Conservation (phyloP, 2,113 vertebrate genomes). For the Stigmatopora nigra region DNA sequence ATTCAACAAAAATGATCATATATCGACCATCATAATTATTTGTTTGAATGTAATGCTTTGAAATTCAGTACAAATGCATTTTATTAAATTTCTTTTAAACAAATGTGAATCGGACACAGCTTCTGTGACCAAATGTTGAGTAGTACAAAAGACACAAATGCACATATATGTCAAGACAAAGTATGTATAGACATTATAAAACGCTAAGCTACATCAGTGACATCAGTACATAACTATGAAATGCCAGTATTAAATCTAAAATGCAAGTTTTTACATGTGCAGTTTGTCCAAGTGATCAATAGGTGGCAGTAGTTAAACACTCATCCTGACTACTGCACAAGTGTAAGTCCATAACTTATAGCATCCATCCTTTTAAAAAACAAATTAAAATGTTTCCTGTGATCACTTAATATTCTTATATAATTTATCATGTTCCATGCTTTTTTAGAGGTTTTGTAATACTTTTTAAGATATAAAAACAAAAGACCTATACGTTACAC, state of each 20-base stretch:
- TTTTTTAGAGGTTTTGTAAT: conserved; percentile 2
- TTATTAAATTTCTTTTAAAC: conserved; percentile 51
- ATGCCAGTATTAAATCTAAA: conserved; percentile 29
- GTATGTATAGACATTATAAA: conserved; percentile 42
- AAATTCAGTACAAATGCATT: conserved; percentile 63
- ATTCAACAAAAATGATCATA: too few relatives aligned
- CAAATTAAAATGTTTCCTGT: not conserved
- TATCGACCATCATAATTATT: not conserved
- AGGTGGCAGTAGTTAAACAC: conserved; percentile 51
- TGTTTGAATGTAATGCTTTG: conserved; percentile 13
- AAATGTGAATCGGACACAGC: conserved; percentile 56
- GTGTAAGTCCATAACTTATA: not conserved
- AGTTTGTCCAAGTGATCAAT: not conserved
- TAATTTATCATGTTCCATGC: conserved; percentile 4
- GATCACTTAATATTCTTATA: not conserved
- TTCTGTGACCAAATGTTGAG: conserved; percentile 30
- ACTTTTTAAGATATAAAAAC: conserved; percentile 2
- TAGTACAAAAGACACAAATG: conserved; percentile 57
- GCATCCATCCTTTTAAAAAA: not conserved
- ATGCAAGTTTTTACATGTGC: not conserved
- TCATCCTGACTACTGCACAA: conserved; percentile 8
- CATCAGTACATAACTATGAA: conserved; percentile 36
- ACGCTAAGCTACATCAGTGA: conserved; percentile 41
- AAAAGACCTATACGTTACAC: not conserved
- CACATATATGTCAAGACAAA: conserved; percentile 40